Evolutionary conservation across 2,888 invertebrate genomes (phyloP), one percentile per base, ranked within the genome.

Genomic region (Meta bourneti): DNA sequence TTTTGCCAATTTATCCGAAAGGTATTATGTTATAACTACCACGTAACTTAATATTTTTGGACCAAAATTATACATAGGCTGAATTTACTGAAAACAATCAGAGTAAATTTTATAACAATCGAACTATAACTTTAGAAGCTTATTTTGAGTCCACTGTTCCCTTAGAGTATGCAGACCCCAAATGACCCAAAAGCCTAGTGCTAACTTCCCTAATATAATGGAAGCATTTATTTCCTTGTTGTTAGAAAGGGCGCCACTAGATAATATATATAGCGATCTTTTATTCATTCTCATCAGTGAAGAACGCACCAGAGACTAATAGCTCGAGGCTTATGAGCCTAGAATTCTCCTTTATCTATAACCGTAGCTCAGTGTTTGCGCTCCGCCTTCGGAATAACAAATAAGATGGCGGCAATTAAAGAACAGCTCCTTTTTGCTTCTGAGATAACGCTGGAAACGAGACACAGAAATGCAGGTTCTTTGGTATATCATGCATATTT

Each of bases 251-350:
- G 20, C 79, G 61, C 61, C 61, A 61, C 61, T 79, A 54, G 79
- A 20, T 61, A 79, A 61, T 61, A 54, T 34, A 61, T 61, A 61
- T 61, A 8, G 79, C 7, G 13, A 79, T 79, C 79, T 79, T 79
- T 79, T 79, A 79, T 79, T 61, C 79, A 79, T 79, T 79, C 54
- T 61, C 61, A 79, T 79, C 61, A 61, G 34, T 34, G 61, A 79
- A 61, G 20, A 61, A 79, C 61, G 61, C 79, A 20, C 69, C 34
- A 61, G 79, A 79, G 61, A 79, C 79, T 79, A 79, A 79, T 79
- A 79, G 79, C 61, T 13, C 20, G 13, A 54, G 61, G 79, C 61
- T 79, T 79, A 79, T 79, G 20, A 61, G 34, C 79, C 19, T 61
- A 34, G 79, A 79, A 79, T 79, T 61, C 79, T 61, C 79, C 20